These are phyloP conservation scores for Campylorhamphus procurvoides DNA, from an alignment of 2,113 vertebrate species.

Conservation along the genomic window DNA sequence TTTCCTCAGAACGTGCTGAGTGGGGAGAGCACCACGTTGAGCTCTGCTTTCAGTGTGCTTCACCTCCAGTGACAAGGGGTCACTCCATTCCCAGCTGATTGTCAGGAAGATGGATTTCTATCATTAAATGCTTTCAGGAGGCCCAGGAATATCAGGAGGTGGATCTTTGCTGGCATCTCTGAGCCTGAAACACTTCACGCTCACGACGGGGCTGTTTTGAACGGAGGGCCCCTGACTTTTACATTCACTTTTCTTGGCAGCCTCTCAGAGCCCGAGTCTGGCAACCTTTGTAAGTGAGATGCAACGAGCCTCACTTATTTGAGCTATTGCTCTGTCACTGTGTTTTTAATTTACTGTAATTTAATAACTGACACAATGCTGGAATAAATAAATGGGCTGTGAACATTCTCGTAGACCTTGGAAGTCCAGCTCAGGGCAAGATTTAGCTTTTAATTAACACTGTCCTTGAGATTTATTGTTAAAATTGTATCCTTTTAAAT, in stretches of 20 bases:
- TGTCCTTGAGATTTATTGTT: slow-evolving; percentile 51
- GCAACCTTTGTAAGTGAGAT: slow-evolving; percentile 56
- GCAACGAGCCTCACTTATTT: slow-evolving; percentile 33
- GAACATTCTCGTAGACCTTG: slow-evolving; percentile 41
- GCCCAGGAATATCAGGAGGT: background rate
- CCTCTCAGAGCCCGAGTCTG: slow-evolving; percentile 34
- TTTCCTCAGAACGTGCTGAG: background rate
- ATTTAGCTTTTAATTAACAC: slow-evolving; percentile 59
- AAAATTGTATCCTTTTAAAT: slow-evolving; percentile 36
- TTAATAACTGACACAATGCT: slow-evolving; percentile 54
- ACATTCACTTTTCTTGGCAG: slow-evolving; percentile 53
- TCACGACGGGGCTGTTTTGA: background rate
- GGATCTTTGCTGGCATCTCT: background rate
- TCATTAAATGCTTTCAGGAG: background rate
- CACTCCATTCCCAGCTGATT: background rate
- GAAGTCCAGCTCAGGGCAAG: slow-evolving; percentile 34
- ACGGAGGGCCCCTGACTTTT: background rate
- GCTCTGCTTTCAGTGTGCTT: background rate
- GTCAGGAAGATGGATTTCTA: background rate
- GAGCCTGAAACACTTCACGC: background rate
- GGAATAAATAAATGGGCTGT: slow-evolving; percentile 59
- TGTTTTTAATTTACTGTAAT: slow-evolving; percentile 64
- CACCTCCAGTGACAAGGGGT: background rate
- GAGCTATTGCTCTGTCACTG: slow-evolving; percentile 52
- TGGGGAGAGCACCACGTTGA: background rate